Percentiles rank a stretch among this genome's conserved stretches.
Conservation (phyloP, 1,140 invertebrate genomes). For the Conus ventricosus region DNA sequence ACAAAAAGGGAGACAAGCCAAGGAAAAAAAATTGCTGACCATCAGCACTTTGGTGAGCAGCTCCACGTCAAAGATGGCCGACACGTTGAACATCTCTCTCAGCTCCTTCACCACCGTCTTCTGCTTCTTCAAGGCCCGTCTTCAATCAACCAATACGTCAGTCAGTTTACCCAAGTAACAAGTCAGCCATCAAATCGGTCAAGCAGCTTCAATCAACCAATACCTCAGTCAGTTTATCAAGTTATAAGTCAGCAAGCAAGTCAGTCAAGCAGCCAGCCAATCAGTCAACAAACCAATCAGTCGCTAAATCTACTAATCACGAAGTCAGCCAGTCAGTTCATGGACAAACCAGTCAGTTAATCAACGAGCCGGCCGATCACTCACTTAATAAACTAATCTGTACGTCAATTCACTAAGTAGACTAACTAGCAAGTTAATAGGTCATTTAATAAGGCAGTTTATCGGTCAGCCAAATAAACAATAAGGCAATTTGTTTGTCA, state of each 20-base stretch:
- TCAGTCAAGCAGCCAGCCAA: no score
- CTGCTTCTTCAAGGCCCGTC: conserved; percentile 60
- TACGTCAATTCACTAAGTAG: no score
- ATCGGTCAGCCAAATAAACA: no score
- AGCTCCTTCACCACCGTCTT: conserved; percentile 67
- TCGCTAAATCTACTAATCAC: no score
- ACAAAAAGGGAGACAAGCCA: background rate
- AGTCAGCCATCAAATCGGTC: background rate
- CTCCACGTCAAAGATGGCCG: conserved; percentile 70
- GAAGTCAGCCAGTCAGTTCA: no score
- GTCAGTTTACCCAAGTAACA: background rate
- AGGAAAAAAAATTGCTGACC: conserved; percentile 51
- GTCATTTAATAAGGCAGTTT: no score
- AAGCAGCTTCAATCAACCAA: background rate
- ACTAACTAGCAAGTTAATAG: no score
- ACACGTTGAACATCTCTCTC: conserved; percentile 69
- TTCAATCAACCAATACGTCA: conserved; percentile 32
- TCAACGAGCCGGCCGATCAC: background rate
- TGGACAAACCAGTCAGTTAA: conserved; percentile 30
- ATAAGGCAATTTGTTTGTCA: no score
- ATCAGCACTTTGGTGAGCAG: conserved; percentile 67
- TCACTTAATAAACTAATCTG: no score
- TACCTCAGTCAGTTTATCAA: no score
- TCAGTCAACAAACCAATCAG: no score
- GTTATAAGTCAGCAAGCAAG: no score